These are phyloP conservation scores for Protobothrops flavoviridis DNA, from an alignment of 2,113 vertebrate species.

Conservation along the genomic window DNA sequence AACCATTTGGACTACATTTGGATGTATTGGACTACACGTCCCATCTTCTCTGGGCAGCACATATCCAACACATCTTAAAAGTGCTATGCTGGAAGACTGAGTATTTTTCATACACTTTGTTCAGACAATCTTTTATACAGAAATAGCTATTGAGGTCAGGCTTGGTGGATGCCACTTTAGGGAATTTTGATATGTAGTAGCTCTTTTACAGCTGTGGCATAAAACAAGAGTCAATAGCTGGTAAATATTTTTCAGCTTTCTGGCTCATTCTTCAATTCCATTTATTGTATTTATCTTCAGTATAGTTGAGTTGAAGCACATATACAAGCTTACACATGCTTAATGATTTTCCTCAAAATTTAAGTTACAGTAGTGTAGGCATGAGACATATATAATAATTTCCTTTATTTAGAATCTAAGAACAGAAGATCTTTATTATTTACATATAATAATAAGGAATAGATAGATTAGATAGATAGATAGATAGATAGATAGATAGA, in stretches of 20 bases:
- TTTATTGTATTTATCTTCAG: neutral
- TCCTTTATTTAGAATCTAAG: neutral
- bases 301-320: neutral
- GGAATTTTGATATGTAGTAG: neutral
- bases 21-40: neutral
- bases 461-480: no score
- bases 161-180: neutral
- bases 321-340: neutral
- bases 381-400: neutral
- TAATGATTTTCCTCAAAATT: conserved; percentile 9
- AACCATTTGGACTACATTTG: neutral
- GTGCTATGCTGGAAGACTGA: neutral
- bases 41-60: neutral
- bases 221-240: neutral
- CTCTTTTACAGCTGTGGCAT: neutral
- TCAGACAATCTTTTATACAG: neutral
- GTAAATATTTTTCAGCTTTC: neutral
- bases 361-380: neutral
- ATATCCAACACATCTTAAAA: neutral
- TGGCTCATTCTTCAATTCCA: conserved; percentile 5
- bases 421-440: neutral
- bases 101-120: neutral
- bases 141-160: neutral
- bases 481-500: neutral
- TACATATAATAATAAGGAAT: neutral